phyloP scores from a whole-genome alignment of 2,797 vertebrate species.

The Chaenodraco wilsoni region DNA sequence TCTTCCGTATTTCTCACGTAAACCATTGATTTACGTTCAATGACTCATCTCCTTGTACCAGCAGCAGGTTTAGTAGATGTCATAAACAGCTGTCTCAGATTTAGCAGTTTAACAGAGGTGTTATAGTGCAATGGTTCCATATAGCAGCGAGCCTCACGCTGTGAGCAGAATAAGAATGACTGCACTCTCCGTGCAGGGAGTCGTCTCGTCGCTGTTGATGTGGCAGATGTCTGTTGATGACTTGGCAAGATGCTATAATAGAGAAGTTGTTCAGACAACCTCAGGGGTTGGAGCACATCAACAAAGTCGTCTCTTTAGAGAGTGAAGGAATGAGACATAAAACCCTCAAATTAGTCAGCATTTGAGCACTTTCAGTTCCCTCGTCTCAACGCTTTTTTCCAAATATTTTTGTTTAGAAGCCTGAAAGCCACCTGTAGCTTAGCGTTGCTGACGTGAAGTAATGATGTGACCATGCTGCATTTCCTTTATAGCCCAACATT shows the following conservation, averaged over 20 bases:
- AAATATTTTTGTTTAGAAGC: too few species aligned
- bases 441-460: too few species aligned
- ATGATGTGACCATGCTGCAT: too few species aligned
- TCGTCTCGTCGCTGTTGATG: constrained; percentile 29
- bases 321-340: too few species aligned
- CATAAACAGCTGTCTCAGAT: constrained; percentile 71
- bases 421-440: too few species aligned
- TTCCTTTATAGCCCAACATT: too few species aligned
- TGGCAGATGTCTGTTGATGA: constrained; percentile 67
- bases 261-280: constrained; percentile 44
- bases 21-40: constrained; percentile 54
- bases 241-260: constrained; percentile 46
- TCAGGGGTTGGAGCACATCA: constrained; percentile 31
- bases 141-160: constrained; percentile 20
- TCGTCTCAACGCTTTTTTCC: too few species aligned
- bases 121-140: constrained; percentile 44
- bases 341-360: too few species aligned
- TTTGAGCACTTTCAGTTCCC: too few species aligned
- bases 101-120: constrained; percentile 48
- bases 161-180: constrained; percentile 47
- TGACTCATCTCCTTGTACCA: constrained; percentile 32
- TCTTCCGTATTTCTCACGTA: neutral
- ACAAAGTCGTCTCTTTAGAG: constrained; percentile 3
- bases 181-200: constrained; percentile 27
- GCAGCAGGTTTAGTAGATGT: constrained; percentile 57